phyloP scores from a whole-genome alignment of 2,888 invertebrate species.

The Petrolisthes manimaculis region DNA sequence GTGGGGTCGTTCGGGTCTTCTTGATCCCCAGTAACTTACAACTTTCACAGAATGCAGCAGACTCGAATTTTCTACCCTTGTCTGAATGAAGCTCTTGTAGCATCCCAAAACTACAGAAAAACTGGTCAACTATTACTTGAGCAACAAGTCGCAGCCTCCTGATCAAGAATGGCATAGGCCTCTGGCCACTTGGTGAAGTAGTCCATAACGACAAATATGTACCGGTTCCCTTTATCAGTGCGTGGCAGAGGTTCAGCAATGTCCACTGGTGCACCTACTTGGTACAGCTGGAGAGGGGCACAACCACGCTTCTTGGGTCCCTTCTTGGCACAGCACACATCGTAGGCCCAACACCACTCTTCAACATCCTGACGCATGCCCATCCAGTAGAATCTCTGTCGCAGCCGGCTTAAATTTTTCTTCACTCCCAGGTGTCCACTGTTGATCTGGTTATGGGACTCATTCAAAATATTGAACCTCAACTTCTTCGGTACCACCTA shows the following conservation, averaged over 20 bases:
- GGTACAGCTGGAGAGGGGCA: too few species aligned
- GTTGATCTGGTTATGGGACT: neutral
- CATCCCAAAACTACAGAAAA: neutral
- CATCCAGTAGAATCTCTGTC: too few species aligned
- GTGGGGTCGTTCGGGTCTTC: too few species aligned
- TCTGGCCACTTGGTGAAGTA: too few species aligned
- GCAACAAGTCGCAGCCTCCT: conserved; percentile 5
- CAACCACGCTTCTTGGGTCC: too few species aligned
- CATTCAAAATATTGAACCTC: neutral
- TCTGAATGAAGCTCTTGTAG: neutral
- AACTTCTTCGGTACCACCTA: neutral
- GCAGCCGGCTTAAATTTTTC: neutral
- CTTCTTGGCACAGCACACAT: too few species aligned
- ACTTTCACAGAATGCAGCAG: conserved; percentile 5
- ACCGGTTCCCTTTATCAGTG: neutral
- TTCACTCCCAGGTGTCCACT: conserved; percentile 8
- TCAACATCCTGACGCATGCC: too few species aligned
- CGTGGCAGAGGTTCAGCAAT: neutral
- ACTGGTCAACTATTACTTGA: neutral
- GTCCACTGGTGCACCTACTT: neutral
- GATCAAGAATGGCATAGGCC: neutral
- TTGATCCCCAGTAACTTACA: too few species aligned
- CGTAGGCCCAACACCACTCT: too few species aligned
- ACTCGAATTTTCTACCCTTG: neutral
- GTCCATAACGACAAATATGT: neutral